Evolutionary conservation across 1,140 invertebrate genomes (phyloP).

Genomic region (Colletes gigas): DNA sequence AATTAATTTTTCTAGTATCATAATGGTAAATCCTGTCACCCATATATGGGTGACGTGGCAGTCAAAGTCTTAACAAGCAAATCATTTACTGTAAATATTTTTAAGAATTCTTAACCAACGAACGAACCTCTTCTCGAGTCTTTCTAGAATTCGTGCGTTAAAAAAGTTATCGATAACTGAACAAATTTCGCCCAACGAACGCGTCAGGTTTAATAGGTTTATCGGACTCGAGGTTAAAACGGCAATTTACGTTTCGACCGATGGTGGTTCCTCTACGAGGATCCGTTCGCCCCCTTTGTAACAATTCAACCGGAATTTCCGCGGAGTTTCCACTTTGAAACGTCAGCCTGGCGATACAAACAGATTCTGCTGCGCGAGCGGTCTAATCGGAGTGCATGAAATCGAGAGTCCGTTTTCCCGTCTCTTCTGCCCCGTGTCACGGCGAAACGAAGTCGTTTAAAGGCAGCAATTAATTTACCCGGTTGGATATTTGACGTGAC

Average conservation of each 20-base stretch:
- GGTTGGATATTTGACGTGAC: conserved; percentile 9
- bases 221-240: background rate
- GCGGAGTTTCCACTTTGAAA: conserved; percentile 23
- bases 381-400: conserved; percentile 9
- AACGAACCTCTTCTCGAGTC: too few species aligned
- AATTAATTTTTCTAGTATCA: too few species aligned
- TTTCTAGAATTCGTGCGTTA: too few species aligned
- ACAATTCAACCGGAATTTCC: conserved; percentile 17
- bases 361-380: background rate
- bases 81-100: too few species aligned
- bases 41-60: too few species aligned
- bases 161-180: too few species aligned
- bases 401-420: conserved; percentile 25
- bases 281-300: background rate
- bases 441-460: conserved; percentile 47
- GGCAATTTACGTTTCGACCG: background rate
- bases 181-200: too few species aligned
- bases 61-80: too few species aligned
- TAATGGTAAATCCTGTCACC: too few species aligned
- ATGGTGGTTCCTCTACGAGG: background rate
- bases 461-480: conserved; percentile 48
- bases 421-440: background rate
- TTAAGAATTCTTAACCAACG: too few species aligned
- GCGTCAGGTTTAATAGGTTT: background rate
- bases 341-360: background rate